These are phyloP conservation scores for Pseudonaja textilis DNA, from an alignment of 2,113 vertebrate species.

Conservation along the genomic window DNA sequence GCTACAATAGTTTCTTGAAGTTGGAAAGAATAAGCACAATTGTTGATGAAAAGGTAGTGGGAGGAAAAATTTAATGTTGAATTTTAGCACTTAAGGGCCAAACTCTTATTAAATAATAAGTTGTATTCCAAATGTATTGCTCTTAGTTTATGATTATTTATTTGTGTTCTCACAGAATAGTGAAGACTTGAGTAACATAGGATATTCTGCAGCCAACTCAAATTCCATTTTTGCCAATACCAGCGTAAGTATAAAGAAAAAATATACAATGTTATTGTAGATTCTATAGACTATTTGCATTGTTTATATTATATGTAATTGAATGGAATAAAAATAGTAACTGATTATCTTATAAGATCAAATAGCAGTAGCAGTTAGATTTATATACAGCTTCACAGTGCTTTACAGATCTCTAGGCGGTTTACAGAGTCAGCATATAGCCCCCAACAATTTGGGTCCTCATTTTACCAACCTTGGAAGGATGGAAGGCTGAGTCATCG, in stretches of 20 bases:
- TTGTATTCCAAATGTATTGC: constrained; percentile 6
- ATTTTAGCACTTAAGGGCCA: background rate
- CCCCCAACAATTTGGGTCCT: too few relatives aligned
- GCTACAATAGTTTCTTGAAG: background rate
- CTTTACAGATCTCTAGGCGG: too few relatives aligned
- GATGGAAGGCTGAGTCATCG: too few relatives aligned
- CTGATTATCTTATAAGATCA: background rate
- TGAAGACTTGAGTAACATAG: constrained; percentile 89
- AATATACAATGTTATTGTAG: constrained; percentile 2
- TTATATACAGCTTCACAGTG: too few relatives aligned
- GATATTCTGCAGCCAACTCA: constrained; percentile 88
- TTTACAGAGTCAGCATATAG: too few relatives aligned
- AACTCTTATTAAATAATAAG: background rate
- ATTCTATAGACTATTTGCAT: background rate
- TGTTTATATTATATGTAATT: constrained; percentile 10
- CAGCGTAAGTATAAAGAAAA: constrained; percentile 76
- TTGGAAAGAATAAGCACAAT: background rate
- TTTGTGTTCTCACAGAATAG: constrained; percentile 72
- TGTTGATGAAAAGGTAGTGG: background rate
- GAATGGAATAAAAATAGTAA: background rate
- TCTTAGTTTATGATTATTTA: constrained; percentile 46
- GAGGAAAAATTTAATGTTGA: background rate
- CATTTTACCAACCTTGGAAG: too few relatives aligned
- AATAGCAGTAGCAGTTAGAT: background rate
- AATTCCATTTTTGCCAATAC: constrained; percentile 87